Base-by-base conservation (phyloP, 2,113 vertebrate species). In the Lepus americanus region DNA sequence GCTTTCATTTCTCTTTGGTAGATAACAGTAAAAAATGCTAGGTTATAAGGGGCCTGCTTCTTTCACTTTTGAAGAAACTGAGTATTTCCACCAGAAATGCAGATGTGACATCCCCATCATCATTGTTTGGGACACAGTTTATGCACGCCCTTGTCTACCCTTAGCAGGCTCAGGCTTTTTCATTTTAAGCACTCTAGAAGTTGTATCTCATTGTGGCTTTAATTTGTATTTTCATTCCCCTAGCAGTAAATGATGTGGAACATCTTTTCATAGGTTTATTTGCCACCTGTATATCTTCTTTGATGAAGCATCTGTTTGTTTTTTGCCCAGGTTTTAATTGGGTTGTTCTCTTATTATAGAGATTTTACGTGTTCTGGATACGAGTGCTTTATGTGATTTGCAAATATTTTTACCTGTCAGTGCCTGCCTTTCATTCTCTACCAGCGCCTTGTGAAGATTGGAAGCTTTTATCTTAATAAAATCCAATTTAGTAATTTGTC, bases 1-100 rank as follows among this genome's bases (percentile, higher is more conserved):
- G 22, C 17, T 66, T 88, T 88, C 20, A 33, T 33, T 69, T 79
- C 87, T 67, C 22, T 29, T 49, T 3, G 23, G 44, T 53, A 49
- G 66, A 53, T 78, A 14, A 16, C 53, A 53, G 9, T 23, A 89
- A 67, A 36, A 55, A 80, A 44, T 61, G 5, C 53, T 79, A 19
- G 4, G 23, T 33, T 64, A 7, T 49, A 29, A 16, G 36, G 49
- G 61, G 33, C 27, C 76, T 10, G 0, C 20, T 51, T 51, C 31
- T 63, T 72, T 87, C 12, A 80, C 74, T 63, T 72, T 87, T 79
- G 51, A 87, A 36, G 53, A 70, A 87, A 93, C 53, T 51, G 31
- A 49, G 23, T 79, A 22, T 70, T 70, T 87, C 36, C 36, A 70
- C 85, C 79, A 17, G 16, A 17, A 12, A n/a, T 92, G 25, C 9